phyloP scores from a whole-genome alignment of 2,797 vertebrate genomes.

The Lophura swinhoii region DNA sequence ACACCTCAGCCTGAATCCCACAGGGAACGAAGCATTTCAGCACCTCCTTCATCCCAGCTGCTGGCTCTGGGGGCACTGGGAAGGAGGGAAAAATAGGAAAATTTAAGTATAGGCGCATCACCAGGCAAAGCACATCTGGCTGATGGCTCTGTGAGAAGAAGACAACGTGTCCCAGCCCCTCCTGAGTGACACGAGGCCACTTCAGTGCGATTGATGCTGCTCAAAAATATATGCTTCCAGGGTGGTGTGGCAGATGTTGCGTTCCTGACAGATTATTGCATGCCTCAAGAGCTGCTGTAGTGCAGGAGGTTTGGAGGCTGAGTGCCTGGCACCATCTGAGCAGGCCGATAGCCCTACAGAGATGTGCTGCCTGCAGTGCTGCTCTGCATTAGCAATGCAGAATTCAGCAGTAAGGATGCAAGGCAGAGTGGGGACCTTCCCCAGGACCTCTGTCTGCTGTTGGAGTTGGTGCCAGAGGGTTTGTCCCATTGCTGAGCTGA shows the following conservation, averaged over 20 bases:
- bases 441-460: neutral
- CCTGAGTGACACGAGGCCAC: slow-evolving; percentile 13
- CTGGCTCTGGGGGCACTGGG: neutral
- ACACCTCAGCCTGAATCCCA: neutral
- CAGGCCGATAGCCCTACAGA: neutral
- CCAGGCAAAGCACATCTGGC: neutral
- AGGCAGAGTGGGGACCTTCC: neutral
- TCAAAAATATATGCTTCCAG: neutral
- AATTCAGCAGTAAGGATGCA: neutral
- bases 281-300: neutral
- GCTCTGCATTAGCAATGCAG: neutral
- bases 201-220: neutral
- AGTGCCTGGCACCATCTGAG: neutral
- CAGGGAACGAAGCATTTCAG: neutral
- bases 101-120: neutral
- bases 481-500: fast-evolving
- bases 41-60: neutral
- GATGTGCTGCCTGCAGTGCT: neutral
- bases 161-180: neutral
- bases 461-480: neutral
- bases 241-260: neutral
- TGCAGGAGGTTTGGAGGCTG: neutral
- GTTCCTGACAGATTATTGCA: neutral
- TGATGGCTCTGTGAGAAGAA: neutral
- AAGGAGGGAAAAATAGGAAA: neutral